Conservation (phyloP, 2,113 vertebrate genomes). For the Corythornis madagascariensis region DNA sequence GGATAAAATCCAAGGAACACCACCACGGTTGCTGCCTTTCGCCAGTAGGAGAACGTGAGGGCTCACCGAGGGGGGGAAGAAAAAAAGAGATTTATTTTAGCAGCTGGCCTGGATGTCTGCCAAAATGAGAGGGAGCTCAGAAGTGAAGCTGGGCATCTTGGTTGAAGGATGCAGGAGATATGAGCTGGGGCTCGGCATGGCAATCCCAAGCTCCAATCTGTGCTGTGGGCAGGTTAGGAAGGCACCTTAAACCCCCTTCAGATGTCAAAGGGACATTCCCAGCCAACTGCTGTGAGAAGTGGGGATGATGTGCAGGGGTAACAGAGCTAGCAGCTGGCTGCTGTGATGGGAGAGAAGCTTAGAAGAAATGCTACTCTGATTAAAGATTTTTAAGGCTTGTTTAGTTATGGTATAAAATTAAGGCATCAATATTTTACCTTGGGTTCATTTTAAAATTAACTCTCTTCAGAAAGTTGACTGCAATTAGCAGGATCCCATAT, state of each 20-base stretch:
- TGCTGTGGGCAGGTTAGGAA: neutral
- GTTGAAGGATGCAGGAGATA: neutral
- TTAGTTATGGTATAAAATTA: neutral
- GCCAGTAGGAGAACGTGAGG: neutral
- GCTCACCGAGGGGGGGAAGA: neutral
- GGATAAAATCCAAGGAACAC: conserved; percentile 46
- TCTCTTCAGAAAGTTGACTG: neutral
- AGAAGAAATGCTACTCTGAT: neutral
- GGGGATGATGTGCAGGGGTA: neutral
- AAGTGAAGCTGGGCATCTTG: neutral
- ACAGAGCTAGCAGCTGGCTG: neutral
- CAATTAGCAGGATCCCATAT: neutral
- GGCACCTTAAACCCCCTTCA: neutral
- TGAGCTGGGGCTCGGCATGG: neutral
- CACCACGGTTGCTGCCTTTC: neutral
- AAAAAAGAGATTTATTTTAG: conserved; percentile 24
- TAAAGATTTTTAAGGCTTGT: neutral
- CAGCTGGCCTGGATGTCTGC: conserved; percentile 37
- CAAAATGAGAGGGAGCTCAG: conserved; percentile 10
- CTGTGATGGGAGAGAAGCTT: neutral
- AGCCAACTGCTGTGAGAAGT: rapidly evolving
- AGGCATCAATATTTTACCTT: neutral
- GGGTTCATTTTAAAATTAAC: neutral
- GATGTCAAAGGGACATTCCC: neutral
- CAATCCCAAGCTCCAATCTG: neutral